Conservation (phyloP, 1,140 invertebrate genomes). For the Nephila pilipes region DNA sequence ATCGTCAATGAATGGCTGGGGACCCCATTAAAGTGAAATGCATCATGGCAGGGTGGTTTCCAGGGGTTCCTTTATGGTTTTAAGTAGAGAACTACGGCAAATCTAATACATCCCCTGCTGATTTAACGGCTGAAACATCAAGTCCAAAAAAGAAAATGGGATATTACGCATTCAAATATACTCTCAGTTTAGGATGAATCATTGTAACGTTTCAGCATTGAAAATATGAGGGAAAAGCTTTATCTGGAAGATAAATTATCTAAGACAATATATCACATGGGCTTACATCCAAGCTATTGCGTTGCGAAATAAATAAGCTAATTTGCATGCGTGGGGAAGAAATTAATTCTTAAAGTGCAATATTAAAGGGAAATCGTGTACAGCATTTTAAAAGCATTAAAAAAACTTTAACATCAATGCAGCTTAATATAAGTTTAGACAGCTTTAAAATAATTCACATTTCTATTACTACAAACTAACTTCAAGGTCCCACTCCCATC, state of each 20-base stretch:
- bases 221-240: neutral
- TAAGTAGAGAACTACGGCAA: constrained; percentile 18
- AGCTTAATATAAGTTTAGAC: no score
- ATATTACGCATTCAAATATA: constrained; percentile 29
- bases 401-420: no score
- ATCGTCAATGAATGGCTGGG: constrained; percentile 28
- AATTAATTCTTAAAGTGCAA: neutral
- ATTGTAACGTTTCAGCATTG: neutral
- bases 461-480: no score
- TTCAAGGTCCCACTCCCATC: no score
- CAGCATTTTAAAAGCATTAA: no score
- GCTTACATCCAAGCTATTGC: neutral
- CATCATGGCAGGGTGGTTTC: constrained; percentile 18
- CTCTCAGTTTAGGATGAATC: neutral
- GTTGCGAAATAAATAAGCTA: neutral
- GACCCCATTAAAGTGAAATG: constrained; percentile 26
- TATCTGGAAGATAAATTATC: neutral
- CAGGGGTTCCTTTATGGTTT: constrained; percentile 30
- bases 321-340: neutral
- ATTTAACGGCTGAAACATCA: constrained; percentile 13
- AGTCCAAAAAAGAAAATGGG: neutral
- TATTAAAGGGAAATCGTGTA: neutral
- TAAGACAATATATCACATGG: neutral
- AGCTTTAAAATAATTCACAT: no score
- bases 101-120: constrained; percentile 29